These are phyloP conservation scores for Hyposoter dolosus DNA, from an alignment of 2,888 invertebrate species.

Conservation along the genomic window DNA sequence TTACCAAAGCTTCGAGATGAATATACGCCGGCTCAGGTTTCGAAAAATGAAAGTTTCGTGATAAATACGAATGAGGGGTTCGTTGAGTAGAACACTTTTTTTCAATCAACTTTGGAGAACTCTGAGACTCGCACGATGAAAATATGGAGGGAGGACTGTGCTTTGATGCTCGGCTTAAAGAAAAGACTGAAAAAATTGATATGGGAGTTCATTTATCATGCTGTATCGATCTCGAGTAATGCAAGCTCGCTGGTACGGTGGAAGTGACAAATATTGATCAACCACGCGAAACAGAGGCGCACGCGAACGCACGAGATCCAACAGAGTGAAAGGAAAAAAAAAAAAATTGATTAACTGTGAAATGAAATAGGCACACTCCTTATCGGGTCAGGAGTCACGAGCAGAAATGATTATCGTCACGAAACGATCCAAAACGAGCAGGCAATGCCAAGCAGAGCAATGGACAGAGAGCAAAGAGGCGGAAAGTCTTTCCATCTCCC, in stretches of 20 bases:
- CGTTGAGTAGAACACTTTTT: constrained; percentile 30
- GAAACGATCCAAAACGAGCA: constrained; percentile 27
- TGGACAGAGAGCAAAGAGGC: constrained; percentile 22
- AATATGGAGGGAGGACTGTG: constrained; percentile 19
- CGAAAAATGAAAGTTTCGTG: constrained; percentile 44
- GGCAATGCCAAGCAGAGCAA: constrained; percentile 6
- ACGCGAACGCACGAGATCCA: background rate
- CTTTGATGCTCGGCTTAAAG: background rate
- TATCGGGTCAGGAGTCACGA: constrained; percentile 34
- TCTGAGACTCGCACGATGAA: background rate
- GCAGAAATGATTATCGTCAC: constrained; percentile 43
- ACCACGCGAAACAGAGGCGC: constrained; percentile 40
- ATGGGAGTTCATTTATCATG: constrained; percentile 30
- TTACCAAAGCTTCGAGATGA: constrained; percentile 14
- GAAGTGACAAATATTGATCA: constrained; percentile 57
- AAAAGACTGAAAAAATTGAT: constrained; percentile 13
- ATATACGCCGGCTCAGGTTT: constrained; percentile 21
- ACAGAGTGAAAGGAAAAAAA: background rate
- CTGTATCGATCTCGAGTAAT: constrained; percentile 25
- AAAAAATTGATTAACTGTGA: constrained; percentile 26
- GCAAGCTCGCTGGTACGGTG: constrained; percentile 12
- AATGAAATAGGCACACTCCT: constrained; percentile 19
- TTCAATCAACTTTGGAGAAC: constrained; percentile 24
- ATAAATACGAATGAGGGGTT: constrained; percentile 44
- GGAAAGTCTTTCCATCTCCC: constrained; percentile 39